A percentile compares a stretch with the other conserved stretches of the same genome.
phyloP scores from a whole-genome alignment of 2,888 invertebrate genomes.

The Ecliptopera silaceata region DNA sequence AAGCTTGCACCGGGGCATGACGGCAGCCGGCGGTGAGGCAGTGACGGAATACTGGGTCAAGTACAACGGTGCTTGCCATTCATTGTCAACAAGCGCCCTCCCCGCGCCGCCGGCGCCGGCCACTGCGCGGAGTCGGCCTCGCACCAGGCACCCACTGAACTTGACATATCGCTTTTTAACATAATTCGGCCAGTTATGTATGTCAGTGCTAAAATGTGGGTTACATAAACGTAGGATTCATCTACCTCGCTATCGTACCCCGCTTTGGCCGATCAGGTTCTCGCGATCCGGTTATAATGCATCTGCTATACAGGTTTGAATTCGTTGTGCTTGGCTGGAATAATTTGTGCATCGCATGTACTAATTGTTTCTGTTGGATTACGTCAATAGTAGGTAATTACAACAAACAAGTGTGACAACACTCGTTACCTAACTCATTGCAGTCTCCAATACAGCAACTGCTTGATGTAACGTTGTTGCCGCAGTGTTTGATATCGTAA shows the following conservation, averaged over 20 bases:
- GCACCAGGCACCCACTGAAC: conserved; percentile 72
- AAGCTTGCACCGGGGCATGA: conserved; percentile 48
- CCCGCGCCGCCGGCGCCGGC: conserved; percentile 39
- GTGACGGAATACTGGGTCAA: conserved; percentile 76
- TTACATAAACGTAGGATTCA: conserved; percentile 35
- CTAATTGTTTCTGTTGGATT: conserved; percentile 51
- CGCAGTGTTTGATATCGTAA: conserved; percentile 49
- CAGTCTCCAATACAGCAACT: conserved; percentile 58
- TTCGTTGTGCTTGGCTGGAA: conserved; percentile 15
- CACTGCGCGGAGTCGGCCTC: conserved; percentile 64
- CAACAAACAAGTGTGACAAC: conserved; percentile 75
- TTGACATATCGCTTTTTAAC: conserved; percentile 74
- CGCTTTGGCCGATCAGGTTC: conserved; percentile 14
- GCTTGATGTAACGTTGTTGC: conserved; percentile 67
- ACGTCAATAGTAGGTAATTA: conserved; percentile 65
- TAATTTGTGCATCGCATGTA: conserved; percentile 21
- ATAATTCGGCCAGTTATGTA: conserved; percentile 63
- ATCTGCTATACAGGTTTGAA: conserved; percentile 36
- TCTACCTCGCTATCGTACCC: conserved; percentile 2
- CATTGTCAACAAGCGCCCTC: conserved; percentile 68
- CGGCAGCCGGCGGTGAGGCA: conserved; percentile 58
- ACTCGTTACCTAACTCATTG: conserved; percentile 73
- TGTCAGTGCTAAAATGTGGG: conserved; percentile 49
- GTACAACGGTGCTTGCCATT: conserved; percentile 82
- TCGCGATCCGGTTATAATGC: conserved; percentile 26